These are phyloP conservation scores for Hyalella azteca DNA, from an alignment of 2,888 invertebrate species.

Conservation along the genomic window DNA sequence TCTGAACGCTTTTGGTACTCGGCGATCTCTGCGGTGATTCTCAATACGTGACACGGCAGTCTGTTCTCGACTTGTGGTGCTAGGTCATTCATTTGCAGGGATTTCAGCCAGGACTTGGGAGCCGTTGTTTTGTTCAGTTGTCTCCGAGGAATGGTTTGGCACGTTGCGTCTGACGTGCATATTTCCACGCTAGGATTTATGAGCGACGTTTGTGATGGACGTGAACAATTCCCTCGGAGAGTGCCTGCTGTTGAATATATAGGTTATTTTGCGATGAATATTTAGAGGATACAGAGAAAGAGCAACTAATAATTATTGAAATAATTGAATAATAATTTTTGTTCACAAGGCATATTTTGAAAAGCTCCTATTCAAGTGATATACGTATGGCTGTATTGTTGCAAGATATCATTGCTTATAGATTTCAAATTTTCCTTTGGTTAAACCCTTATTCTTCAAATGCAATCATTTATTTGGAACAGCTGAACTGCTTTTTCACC, in stretches of 20 bases:
- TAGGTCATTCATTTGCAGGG: not conserved
- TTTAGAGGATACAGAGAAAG: too few species aligned
- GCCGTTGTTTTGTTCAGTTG: not conserved
- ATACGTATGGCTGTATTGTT: too few species aligned
- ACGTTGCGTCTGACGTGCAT: not conserved
- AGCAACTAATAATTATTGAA: too few species aligned
- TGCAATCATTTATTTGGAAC: too few species aligned
- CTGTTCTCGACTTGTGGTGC: not conserved
- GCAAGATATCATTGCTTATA: too few species aligned
- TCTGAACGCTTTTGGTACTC: constrained; percentile 15
- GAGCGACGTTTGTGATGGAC: not conserved
- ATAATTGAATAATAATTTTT: too few species aligned
- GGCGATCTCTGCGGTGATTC: constrained; percentile 37
- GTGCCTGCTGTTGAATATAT: not conserved
- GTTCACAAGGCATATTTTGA: too few species aligned
- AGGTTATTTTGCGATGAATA: too few species aligned
- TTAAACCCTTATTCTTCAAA: too few species aligned
- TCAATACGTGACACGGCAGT: not conserved
- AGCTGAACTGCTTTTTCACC: too few species aligned
- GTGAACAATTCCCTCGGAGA: not conserved
- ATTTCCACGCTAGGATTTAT: not conserved
- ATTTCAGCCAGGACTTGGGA: not conserved
- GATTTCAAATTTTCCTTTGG: too few species aligned
- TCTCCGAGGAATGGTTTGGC: constrained; percentile 17
- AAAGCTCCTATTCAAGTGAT: too few species aligned